These are phyloP conservation scores for Apis mellifera DNA, from an alignment of 1,140 invertebrate species.

Conservation along the genomic window DNA sequence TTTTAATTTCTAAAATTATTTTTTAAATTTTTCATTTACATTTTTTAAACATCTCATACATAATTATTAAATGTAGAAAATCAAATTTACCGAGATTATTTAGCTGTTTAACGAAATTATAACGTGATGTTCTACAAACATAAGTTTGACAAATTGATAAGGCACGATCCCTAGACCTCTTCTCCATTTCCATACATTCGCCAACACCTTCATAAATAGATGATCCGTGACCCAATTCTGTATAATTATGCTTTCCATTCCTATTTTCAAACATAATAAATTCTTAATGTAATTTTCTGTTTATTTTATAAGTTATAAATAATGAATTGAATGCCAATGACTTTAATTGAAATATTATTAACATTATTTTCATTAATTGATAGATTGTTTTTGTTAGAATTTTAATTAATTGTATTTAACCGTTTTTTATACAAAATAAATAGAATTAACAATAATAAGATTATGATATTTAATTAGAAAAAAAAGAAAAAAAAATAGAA, in stretches of 20 bases:
- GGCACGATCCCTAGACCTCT: conserved; percentile 84
- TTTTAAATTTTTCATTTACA: too few relatives aligned
- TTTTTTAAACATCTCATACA: too few relatives aligned
- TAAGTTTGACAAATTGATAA: conserved; percentile 86
- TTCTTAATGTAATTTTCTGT: background rate
- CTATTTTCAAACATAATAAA: conserved; percentile 67
- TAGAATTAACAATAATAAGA: background rate
- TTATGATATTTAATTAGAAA: background rate
- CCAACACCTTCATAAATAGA: conserved; percentile 80
- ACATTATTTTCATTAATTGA: too few relatives aligned
- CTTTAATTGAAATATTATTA: too few relatives aligned
- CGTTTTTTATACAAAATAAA: too few relatives aligned
- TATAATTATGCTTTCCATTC: conserved; percentile 86
- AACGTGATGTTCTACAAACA: conserved; percentile 85
- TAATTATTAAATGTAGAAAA: background rate
- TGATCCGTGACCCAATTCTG: conserved; percentile 84
- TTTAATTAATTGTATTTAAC: too few relatives aligned
- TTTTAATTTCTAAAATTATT: too few relatives aligned
- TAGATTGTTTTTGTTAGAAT: too few relatives aligned
- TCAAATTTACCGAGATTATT: conserved; percentile 85
- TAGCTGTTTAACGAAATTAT: conserved; percentile 88
- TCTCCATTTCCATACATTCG: conserved; percentile 85
- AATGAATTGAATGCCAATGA: too few relatives aligned
- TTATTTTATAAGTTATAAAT: too few relatives aligned
- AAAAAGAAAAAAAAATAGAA: background rate